Percentiles rank a stretch among this genome's conserved stretches.
These are phyloP conservation scores for Cariama cristata DNA, from an alignment of 2,113 vertebrate genomes.

Conservation along the genomic window DNA sequence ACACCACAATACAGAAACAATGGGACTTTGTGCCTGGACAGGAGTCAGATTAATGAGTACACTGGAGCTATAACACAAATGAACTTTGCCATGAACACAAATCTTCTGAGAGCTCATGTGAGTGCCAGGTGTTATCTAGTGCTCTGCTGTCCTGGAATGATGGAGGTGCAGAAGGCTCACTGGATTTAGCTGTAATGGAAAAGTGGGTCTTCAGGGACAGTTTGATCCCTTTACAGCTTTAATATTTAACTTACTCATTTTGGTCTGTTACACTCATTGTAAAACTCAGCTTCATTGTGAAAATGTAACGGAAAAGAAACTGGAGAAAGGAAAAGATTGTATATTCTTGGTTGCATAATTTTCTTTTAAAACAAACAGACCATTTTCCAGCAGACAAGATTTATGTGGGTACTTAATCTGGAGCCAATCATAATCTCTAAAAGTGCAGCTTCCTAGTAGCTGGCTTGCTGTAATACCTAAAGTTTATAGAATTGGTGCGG, in stretches of 20 bases:
- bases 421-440: background rate
- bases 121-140: background rate
- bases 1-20: background rate
- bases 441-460: background rate
- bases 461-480: background rate
- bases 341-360: background rate
- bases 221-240: background rate
- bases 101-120: background rate
- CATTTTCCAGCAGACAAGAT: background rate
- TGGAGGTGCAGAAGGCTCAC: background rate
- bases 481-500: background rate
- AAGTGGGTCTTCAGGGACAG: background rate
- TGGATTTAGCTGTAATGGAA: background rate
- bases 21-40: background rate
- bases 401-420: constrained; percentile 15
- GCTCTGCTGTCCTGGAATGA: background rate
- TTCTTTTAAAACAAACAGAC: constrained; percentile 32
- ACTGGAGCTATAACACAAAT: background rate
- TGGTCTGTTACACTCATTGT: background rate
- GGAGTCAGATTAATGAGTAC: background rate
- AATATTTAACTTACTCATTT: background rate
- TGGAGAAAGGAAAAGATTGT: background rate
- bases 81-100: background rate
- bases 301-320: background rate
- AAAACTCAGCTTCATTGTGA: background rate